Conservation (phyloP, 1,140 invertebrate genomes). For the Papilio helenus region DNA sequence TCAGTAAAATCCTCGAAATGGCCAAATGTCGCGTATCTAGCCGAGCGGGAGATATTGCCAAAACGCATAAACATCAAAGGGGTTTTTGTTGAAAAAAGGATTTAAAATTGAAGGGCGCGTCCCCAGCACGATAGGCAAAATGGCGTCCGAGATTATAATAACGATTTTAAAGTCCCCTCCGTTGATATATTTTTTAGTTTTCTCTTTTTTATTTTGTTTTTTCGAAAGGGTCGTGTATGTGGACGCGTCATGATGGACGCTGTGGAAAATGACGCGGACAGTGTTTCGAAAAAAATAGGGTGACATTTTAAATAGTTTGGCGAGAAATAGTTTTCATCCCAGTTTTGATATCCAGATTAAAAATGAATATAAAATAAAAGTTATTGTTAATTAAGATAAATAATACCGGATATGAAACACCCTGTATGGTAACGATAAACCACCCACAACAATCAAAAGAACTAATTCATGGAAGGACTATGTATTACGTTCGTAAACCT, state of each 20-base stretch:
- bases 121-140: constrained; percentile 71
- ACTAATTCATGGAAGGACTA: too few species aligned
- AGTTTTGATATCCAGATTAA: background rate
- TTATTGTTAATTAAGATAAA: too few species aligned
- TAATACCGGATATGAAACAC: too few species aligned
- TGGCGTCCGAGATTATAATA: constrained; percentile 82
- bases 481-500: too few species aligned
- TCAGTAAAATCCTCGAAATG: constrained; percentile 71
- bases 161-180: constrained; percentile 78
- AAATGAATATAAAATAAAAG: background rate
- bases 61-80: constrained; percentile 81
- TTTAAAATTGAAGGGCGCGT: constrained; percentile 80
- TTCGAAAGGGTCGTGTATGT: constrained; percentile 76
- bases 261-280: constrained; percentile 71
- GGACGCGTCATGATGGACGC: constrained; percentile 64
- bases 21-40: constrained; percentile 75
- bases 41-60: constrained; percentile 75
- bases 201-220: constrained; percentile 64
- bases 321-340: constrained; percentile 41
- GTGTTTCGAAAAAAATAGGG: constrained; percentile 66
- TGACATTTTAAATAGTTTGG: constrained; percentile 57
- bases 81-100: constrained; percentile 76
- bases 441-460: too few species aligned
- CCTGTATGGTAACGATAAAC: too few species aligned
- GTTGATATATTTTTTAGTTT: constrained; percentile 40